A percentile compares a stretch with the other conserved stretches of the same genome.
These are phyloP conservation scores for Colletes collaris DNA, from an alignment of 2,888 invertebrate genomes.

Conservation along the genomic window DNA sequence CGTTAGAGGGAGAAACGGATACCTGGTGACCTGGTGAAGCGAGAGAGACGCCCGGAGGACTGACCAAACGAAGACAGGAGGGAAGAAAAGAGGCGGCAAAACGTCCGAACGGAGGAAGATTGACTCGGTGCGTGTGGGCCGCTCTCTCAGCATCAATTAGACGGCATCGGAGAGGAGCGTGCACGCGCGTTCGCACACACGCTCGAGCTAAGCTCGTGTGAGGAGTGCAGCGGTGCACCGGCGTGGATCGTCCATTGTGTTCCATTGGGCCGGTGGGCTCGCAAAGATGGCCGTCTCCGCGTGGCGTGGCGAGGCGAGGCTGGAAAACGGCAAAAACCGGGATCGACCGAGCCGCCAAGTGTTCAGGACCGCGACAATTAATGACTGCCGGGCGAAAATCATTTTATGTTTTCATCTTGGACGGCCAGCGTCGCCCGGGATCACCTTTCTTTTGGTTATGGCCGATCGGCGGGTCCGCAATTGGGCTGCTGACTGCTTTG, in stretches of 20 bases:
- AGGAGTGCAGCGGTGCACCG: slow-evolving; percentile 39
- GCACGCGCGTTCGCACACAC: slow-evolving; percentile 55
- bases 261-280: slow-evolving; percentile 66
- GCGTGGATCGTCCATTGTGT: slow-evolving; percentile 67
- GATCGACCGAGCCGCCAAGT: slow-evolving; percentile 48
- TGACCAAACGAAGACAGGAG: slow-evolving; percentile 11
- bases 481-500: neutral
- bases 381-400: slow-evolving; percentile 74
- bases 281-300: slow-evolving; percentile 76
- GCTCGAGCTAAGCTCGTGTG: slow-evolving; percentile 6
- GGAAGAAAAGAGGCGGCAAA: slow-evolving; percentile 63
- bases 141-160: slow-evolving; percentile 75
- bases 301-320: slow-evolving; percentile 37
- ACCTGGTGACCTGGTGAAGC: neutral
- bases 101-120: slow-evolving; percentile 68
- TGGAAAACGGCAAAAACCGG: slow-evolving; percentile 63
- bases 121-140: slow-evolving; percentile 75
- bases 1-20: neutral
- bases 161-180: slow-evolving; percentile 73
- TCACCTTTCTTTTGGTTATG: slow-evolving; percentile 33
- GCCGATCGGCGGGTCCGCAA: neutral
- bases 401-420: slow-evolving; percentile 77
- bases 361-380: slow-evolving; percentile 72
- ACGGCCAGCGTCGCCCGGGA: slow-evolving; percentile 25
- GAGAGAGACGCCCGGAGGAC: slow-evolving; percentile 10